phyloP scores from a whole-genome alignment of 2,113 vertebrate genomes.

The Tetrao urogallus region DNA sequence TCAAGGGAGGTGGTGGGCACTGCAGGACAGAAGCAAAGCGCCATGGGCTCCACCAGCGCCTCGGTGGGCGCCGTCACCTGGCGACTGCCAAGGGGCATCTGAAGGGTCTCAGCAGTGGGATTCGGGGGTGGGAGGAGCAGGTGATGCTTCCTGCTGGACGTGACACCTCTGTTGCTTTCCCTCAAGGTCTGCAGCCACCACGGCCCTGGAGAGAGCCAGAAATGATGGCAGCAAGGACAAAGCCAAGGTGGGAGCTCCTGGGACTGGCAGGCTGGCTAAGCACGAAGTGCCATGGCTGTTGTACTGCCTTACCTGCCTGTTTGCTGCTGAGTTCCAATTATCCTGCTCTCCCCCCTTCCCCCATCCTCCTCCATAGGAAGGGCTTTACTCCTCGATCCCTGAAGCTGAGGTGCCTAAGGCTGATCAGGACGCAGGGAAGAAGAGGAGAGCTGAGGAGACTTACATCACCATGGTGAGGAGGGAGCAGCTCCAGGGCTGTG shows the following conservation, averaged over 20 bases:
- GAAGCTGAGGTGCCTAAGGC: neutral
- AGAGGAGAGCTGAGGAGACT: conserved; percentile 55
- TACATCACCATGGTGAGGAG: conserved; percentile 79
- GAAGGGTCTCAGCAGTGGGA: neutral
- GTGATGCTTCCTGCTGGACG: accelerated
- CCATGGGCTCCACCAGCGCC: neutral
- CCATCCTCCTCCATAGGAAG: neutral
- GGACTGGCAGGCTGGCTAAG: neutral
- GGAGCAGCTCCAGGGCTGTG: neutral
- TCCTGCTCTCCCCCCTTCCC: neutral
- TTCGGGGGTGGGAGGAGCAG: neutral
- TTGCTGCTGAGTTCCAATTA: accelerated
- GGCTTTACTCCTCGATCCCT: conserved; percentile 45
- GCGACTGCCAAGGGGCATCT: accelerated
- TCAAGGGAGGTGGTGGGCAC: neutral
- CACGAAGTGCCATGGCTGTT: accelerated
- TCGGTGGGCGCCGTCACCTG: neutral
- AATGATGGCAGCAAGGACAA: neutral
- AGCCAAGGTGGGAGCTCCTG: conserved; percentile 43
- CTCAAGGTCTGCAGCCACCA: neutral
- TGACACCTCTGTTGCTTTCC: neutral
- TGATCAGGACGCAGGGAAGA: conserved; percentile 1
- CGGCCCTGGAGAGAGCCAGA: neutral
- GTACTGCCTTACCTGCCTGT: accelerated
- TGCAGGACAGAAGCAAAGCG: neutral